Evolutionary conservation across 2,113 vertebrate genomes (phyloP).

Genomic region (Holacanthus passer): DNA sequence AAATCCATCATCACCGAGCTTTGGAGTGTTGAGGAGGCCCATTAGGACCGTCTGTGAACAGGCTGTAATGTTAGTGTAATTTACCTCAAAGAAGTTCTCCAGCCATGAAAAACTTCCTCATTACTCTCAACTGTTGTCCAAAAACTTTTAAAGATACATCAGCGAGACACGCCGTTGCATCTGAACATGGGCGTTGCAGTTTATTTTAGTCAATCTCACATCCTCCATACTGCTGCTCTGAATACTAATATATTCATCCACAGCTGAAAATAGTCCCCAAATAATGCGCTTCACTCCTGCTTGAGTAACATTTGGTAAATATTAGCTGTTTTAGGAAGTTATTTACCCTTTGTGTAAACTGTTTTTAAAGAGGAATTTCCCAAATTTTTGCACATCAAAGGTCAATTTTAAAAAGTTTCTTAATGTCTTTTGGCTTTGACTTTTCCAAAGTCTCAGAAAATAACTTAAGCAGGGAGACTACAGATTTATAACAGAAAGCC

Average conservation of each 20-base stretch:
- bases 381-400: background rate
- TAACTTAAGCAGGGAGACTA: background rate
- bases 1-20: slow-evolving; percentile 27
- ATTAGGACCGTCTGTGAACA: background rate
- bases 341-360: background rate
- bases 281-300: background rate
- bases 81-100: slow-evolving; percentile 28
- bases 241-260: background rate
- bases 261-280: background rate
- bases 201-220: background rate
- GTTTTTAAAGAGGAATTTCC: background rate
- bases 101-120: slow-evolving; percentile 14
- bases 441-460: background rate
- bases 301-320: background rate
- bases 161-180: no score
- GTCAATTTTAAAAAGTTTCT: no score
- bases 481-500: background rate
- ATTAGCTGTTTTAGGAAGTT: background rate
- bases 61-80: background rate
- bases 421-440: no score
- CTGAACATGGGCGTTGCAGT: background rate
- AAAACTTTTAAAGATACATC: background rate
- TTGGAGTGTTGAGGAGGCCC: slow-evolving; percentile 7
- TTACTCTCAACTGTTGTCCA: background rate
- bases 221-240: background rate